Base-by-base conservation (phyloP, 92 coral and sea anemone species). In the Palythoa caribaeorum region DNA sequence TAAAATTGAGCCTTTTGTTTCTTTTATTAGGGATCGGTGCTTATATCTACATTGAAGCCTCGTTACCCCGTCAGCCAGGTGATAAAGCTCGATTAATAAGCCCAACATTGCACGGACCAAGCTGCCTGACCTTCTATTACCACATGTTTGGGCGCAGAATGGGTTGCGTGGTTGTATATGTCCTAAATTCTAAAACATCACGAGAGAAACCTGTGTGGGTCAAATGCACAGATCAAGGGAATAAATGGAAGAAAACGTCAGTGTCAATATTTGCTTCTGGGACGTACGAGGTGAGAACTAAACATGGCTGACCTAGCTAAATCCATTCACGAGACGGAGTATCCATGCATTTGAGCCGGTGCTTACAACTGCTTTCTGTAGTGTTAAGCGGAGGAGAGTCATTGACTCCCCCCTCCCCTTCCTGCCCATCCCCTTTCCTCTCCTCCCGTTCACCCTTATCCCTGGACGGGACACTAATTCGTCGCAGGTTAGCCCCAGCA, bases 101-200 rank as follows among this genome's bases (percentile, higher is more conserved):
- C 5, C 55, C 76, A 20, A 62, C 38, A 1, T 2, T 81, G 15
- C 14, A 2, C 21, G 86, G 86, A 11, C 48, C 76, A 13, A 53
- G 54, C n/a, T 81, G 86, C 12, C 75, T 81, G n/a, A 16, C 47
- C 3, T 81, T 81, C 9, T 35, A 68, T 12, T 81, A 81, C 47
- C 86, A 81, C 28, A 81, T 81, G 86, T 10, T 16, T 6, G 84
- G 86, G 5, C 2, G 20, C 5, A 10, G 1, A 9, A 81, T 66
- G 86, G 86, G 86, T 2, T 81, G 86, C 66, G 75, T 81, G 60
- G 86, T 69, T 47, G 62, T 81, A 3, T 81, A 81, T 66, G 86
- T 81, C 2, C 52, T 60, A 9, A 3, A 65, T 9, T 11, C 44
- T n/a, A 39, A 81, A 48, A 44, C 86, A 48, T 38, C 76, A 21